Evolutionary conservation across 2,113 vertebrate species (phyloP), one percentile per base, ranked within the genome.

Genomic region (Colossoma macropomum): DNA sequence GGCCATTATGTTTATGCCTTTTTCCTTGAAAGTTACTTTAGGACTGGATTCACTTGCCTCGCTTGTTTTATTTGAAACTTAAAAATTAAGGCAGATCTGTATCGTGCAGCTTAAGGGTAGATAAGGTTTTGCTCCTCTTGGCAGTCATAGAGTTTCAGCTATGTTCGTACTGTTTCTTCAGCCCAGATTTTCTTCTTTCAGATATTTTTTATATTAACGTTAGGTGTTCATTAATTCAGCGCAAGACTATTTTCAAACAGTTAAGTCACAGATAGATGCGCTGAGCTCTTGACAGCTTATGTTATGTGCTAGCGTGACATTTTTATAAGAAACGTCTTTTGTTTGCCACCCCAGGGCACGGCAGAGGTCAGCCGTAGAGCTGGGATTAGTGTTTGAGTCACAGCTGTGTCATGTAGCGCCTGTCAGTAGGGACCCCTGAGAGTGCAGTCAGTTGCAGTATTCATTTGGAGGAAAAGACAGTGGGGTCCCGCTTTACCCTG

Each of bases 301-400:
- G n/a, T 30, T 66, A 16, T 28, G 28, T 27, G 41, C 11, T 5
- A 28, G 4, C 15, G 32, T 69, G 7, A n/a, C 11, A 12, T 25
- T 62, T 69, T 38, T 19, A 23, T 69, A 21, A 69, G n/a, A 34
- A 69, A 8, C 27, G 12, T 27, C 66, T 69, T 38, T 69, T 69
- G 66, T 69, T 69, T 69, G 66, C 0, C 30, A n/a, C 68, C 10
- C 11, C 34, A 4, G 66, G 30, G 66, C 21, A 69, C 21, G 8
- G 45, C 75, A 66, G 60, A 50, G n/a, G 12, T 79, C 21, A 3
- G 45, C 28, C 45, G 25, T 28, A n/a, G 27, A 52, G 6, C 8
- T 52, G 19, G 62, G 38, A 12, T 45, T 77, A 65, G 62, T 77
- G 76, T 79, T 50, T 38, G 63, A 59, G 77, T 59, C 77, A 79